Evolutionary conservation across 2,888 invertebrate species (phyloP), one percentile per base, ranked within the genome.

Genomic region (Aspidiotus destructor): DNA sequence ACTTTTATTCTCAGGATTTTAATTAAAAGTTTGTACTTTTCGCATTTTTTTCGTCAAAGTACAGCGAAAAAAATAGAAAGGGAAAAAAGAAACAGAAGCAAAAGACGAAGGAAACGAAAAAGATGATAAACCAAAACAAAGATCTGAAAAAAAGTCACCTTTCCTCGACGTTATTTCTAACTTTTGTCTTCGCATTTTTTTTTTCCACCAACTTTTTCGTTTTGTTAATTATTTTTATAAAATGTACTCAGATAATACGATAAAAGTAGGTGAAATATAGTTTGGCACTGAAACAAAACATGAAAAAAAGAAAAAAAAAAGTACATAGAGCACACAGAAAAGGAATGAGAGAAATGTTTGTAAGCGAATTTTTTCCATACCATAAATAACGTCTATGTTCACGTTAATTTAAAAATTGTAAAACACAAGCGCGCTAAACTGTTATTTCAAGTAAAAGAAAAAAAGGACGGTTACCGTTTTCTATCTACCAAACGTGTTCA

Each of bases 11-110:
- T 55, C n/a, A 16, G 17, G 55, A 55, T 55, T 55, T 55, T 55
- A 55, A 55, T 55, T 55, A 55, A 55, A 55, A 55, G 55, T 55
- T 55, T 55, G 55, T 55, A 16, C 55, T 55, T 55, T 55, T 55
- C 15, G 17, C 55, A 55, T 55, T 55, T 55, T 48, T 48, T 48
- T n/a, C 11, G n/a, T n/a, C n/a, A 13, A 48, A 11, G n/a, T n/a
- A 48, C 48, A 48, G 11, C 10, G 11, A 48, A 48, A 48, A 48
- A 48, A 48, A n/a, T 13, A 48, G 48, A 48, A 48, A 48, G 48
- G n/a, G n/a, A 48, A n/a, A 3, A 48, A 48, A 13, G 48, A n/a
- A 48, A 48, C n/a, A 48, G 48, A 13, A 48, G 11, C 10, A n/a
- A 48, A n/a, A 48, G n/a, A 48, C 48, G 48, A 48, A n/a, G 48